Evolutionary conservation across 2,888 invertebrate genomes (phyloP).

Genomic region (Hydroisotoma schaefferi): DNA sequence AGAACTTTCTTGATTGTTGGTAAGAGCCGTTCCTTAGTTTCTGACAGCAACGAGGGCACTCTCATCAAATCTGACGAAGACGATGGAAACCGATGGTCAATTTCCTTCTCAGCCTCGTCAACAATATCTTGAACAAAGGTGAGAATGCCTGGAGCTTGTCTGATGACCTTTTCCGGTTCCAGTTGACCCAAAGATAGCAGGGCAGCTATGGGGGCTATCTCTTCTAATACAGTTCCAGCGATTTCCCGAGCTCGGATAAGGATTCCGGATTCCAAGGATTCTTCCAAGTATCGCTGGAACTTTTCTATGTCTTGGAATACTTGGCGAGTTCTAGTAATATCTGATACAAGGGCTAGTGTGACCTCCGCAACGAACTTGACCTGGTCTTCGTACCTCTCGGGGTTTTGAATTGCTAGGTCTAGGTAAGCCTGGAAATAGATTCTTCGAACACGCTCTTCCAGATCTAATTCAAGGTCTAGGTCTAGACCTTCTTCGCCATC

Average conservation of each 20-base stretch:
- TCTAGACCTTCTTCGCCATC: too few species aligned
- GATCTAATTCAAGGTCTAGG: background rate
- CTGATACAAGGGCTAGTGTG: conserved; percentile 23
- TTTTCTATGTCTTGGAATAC: conserved; percentile 25
- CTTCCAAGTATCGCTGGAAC: conserved; percentile 6
- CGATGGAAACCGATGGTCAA: too few species aligned
- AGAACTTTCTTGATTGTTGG: too few species aligned
- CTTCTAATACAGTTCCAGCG: background rate
- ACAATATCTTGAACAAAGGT: background rate
- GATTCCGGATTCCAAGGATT: background rate
- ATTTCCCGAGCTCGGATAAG: background rate
- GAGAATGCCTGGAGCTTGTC: background rate
- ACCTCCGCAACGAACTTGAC: conserved; percentile 20
- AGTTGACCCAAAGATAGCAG: background rate
- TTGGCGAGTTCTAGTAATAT: conserved; percentile 21
- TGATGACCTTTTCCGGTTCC: background rate
- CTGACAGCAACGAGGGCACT: too few species aligned
- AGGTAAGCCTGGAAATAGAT: conserved; percentile 10
- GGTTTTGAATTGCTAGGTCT: conserved; percentile 7
- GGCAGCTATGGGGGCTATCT: background rate
- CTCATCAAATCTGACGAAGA: too few species aligned
- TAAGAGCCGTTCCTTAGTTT: too few species aligned
- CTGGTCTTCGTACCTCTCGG: conserved; percentile 15
- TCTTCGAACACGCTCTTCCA: background rate
- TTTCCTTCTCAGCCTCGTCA: background rate